Evolutionary conservation across 2,113 vertebrate species (phyloP).

Genomic region (Nothobranchius furzeri): DNA sequence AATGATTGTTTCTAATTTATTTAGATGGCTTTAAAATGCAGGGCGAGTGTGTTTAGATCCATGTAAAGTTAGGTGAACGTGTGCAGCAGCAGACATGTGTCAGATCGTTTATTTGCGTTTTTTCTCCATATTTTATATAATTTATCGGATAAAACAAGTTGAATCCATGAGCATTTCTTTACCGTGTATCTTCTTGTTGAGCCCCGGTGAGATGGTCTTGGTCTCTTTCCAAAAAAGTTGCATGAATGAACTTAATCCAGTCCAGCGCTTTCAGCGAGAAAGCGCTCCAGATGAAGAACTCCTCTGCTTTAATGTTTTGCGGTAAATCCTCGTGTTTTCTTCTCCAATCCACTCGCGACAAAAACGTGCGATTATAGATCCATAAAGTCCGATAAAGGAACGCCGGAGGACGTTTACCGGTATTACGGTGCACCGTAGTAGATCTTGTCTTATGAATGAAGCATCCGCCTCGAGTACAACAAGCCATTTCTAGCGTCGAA

Average conservation of each 20-base stretch:
- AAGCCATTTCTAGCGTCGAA: slow-evolving; percentile 56
- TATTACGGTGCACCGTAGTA: slow-evolving; percentile 62
- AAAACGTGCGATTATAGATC: slow-evolving; percentile 64
- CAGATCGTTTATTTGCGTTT: too few species aligned
- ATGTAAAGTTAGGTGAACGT: too few species aligned
- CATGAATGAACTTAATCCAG: slow-evolving; percentile 81
- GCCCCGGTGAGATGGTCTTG: slow-evolving; percentile 67
- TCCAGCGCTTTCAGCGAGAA: slow-evolving; percentile 50
- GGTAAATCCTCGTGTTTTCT: slow-evolving; percentile 17
- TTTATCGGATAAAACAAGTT: too few species aligned
- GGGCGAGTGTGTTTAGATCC: too few species aligned
- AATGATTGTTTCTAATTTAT: too few species aligned
- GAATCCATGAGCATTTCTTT: slow-evolving; percentile 18
- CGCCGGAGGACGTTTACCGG: slow-evolving; percentile 37
- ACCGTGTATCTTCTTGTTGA: slow-evolving; percentile 68
- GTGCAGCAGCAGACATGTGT: too few species aligned
- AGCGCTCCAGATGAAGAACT: slow-evolving; percentile 45
- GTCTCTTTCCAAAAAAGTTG: slow-evolving; percentile 84
- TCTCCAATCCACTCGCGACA: background rate
- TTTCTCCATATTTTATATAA: too few species aligned
- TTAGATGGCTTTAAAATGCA: too few species aligned
- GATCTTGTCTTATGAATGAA: slow-evolving; percentile 91
- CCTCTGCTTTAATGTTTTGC: slow-evolving; percentile 11
- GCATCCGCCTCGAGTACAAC: slow-evolving; percentile 59
- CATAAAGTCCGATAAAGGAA: slow-evolving; percentile 66